Conservation (phyloP, 2,888 invertebrate genomes). For the Drosophila fungiperda region DNA sequence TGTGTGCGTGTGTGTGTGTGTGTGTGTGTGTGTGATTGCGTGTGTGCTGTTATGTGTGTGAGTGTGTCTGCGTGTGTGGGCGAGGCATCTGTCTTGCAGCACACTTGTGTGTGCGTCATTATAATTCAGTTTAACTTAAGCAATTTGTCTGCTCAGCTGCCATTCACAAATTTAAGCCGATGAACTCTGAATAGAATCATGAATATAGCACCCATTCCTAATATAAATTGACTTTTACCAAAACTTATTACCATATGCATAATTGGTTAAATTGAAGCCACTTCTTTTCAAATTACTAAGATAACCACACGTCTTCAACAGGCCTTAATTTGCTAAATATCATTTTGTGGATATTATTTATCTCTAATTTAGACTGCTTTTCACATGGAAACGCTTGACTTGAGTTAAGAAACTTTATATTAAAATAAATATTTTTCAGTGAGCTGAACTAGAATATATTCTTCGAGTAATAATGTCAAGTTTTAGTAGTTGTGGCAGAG, state of each 20-base stretch:
- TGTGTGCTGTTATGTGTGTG: slow-evolving; percentile 5
- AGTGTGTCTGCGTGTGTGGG: background rate
- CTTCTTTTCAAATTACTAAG: background rate
- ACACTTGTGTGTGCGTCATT: slow-evolving; percentile 9
- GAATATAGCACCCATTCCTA: slow-evolving; percentile 16
- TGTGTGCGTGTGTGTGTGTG: slow-evolving; percentile 2
- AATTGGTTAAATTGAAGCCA: background rate
- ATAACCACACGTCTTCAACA: background rate
- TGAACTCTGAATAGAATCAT: slow-evolving; percentile 2
- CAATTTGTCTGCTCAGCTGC: slow-evolving; percentile 15
- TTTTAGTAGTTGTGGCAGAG: background rate
- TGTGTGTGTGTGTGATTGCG: slow-evolving; percentile 1
- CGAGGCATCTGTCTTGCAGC: slow-evolving; percentile 21
- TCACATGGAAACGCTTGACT: background rate
- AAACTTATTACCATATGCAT: background rate
- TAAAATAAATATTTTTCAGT: background rate
- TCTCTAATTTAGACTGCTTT: background rate
- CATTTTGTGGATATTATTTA: background rate
- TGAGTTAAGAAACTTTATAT: background rate
- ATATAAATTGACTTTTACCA: slow-evolving; percentile 12
- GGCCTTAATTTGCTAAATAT: background rate
- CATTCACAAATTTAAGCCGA: background rate
- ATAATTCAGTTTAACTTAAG: slow-evolving; percentile 36
- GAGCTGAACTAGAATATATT: background rate
- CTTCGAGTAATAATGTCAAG: background rate